Evolutionary conservation across 1,140 invertebrate genomes (phyloP), one percentile per base, ranked within the genome.

Genomic region (Ephestia elutella): DNA sequence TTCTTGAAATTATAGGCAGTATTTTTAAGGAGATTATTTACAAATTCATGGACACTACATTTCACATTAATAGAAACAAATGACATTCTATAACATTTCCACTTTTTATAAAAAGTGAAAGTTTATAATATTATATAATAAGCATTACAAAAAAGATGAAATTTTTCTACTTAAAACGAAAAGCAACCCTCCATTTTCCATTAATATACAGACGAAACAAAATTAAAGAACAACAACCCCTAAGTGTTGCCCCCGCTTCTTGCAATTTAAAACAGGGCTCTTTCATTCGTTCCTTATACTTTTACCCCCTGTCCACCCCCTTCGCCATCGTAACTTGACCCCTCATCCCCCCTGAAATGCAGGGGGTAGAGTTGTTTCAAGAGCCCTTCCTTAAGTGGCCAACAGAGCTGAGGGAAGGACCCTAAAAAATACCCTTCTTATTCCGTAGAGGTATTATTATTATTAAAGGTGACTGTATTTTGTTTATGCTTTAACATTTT

Each of bases 181-280:
- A 44, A 2, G 10, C 38, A n/a, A 15, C 38, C 38, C 38, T n/a
- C 38, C 38, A 44, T 44, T 44, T 44, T 44, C 38, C 38, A 44
- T 44, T 44, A 44, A 44, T 44, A 44, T 44, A 44, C 38, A 44
- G 38, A 44, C 38, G 38, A 44, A 44, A 44, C 38, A 44, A 44
- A 44, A 44, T 44, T 44, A 44, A 44, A 44, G 38, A 44, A 44
- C 38, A 44, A 44, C 38, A 44, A 44, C 38, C 38, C 38, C 38
- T 44, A 44, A 44, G 38, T 44, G 38, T 32, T 44, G 38, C 38
- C n/a, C 38, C 38, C 38, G 38, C 38, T 44, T 44, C 38, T 44
- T 44, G 38, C 38, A 44, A 44, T 44, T 44, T 44, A 44, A 44
- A 44, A 44, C 38, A 44, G 38, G 38, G 38, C 38, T 44, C 38